Evolutionary conservation across 2,113 vertebrate species (phyloP), one percentile per base, ranked within the genome.

Genomic region (Protomyctophum bolini): DNA sequence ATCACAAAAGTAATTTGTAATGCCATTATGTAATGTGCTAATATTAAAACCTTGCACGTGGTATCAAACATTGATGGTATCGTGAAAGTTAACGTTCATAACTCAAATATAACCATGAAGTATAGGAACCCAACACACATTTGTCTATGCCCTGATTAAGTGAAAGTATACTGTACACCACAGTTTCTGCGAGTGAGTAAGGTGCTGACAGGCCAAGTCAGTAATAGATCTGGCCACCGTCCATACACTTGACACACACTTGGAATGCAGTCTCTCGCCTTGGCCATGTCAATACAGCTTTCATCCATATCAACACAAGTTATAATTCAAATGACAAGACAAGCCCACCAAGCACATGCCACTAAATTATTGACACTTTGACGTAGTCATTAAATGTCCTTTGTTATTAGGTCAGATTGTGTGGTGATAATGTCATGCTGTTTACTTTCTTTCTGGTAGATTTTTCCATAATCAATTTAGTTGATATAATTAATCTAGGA

Each of bases 241-340:
- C 49, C 49, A 10, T 50, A 8, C 10, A 10, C 49, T 50, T 10
- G 12, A 56, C 3, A 21, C 49, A 45, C 6, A 10, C 10, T 15
- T 15, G 29, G 12, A 21, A 64, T 7, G n/a, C 41, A n/a, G 51
- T 47, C 60, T 9, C 52, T 11, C 14, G 47, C 9, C 15, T 15
- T 45, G 14, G 8, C 41, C 9, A 48, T n/a, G 14, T 63, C 10
- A 12, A 70, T 68, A 29, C 63, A 69, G 61, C 48, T 68, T 12
- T 66, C 10, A 6, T 62, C 65, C 33, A 71, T 76, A 58, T 59
- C 14, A 58, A 28, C 15, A 69, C 57, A 45, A 63, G 75, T 77
- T 11, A 68, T 73, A 73, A 15, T 8, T 15, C 8, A 41, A 41
- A 41, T 41, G 33, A 41, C 3, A 41, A 41, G 33, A 10, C 61